Conservation (phyloP, 1,140 invertebrate species). For the Periplaneta americana region DNA sequence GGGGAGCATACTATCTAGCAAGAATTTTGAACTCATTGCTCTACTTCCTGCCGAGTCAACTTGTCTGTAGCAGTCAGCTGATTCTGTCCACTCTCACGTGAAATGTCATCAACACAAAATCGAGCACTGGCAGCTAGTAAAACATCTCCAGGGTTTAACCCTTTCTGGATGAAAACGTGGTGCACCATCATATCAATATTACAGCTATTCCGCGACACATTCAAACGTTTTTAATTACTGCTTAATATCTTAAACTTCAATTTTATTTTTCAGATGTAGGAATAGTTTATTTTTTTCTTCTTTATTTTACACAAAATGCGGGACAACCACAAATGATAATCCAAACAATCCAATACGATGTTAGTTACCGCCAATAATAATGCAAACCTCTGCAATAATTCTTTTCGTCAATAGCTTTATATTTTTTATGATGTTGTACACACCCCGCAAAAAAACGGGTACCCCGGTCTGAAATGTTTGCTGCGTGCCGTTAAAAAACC, state of each 20-base stretch:
- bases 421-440: not conserved
- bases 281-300: not conserved
- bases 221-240: not conserved
- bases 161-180: not conserved
- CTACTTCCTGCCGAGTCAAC: not conserved
- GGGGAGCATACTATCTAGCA: slow-evolving; percentile 94
- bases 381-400: not conserved
- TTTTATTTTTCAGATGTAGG: not conserved
- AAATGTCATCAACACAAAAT: not conserved
- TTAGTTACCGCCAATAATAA: not conserved
- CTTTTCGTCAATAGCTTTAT: not conserved
- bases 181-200: not conserved
- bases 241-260: not conserved
- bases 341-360: not conserved
- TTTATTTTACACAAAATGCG: not conserved
- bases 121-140: not conserved
- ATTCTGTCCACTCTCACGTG: not conserved
- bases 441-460: not conserved
- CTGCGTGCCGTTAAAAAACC: not conserved
- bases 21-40: slow-evolving; percentile 89
- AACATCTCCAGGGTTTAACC: not conserved
- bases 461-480: not conserved
- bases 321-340: not conserved
- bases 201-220: not conserved
- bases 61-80: not conserved